phyloP scores from a whole-genome alignment of 2,888 invertebrate genomes.

The Conops quadrifasciatus region DNA sequence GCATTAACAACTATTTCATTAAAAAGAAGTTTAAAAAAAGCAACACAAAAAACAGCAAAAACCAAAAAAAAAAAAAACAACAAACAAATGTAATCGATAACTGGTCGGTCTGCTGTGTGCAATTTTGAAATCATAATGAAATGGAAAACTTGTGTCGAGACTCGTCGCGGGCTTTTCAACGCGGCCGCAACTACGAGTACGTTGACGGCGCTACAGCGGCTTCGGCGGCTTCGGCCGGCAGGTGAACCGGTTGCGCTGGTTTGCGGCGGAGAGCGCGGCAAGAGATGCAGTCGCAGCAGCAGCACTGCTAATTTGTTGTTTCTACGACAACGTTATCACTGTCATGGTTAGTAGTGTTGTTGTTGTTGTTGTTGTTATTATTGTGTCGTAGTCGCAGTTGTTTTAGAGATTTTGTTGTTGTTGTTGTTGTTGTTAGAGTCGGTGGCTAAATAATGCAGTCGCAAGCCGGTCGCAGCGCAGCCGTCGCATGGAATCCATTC shows the following conservation, averaged over 20 bases:
- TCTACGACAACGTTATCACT: not conserved
- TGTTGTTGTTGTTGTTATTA: not conserved
- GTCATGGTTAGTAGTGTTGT: not conserved
- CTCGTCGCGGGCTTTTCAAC: slow-evolving; percentile 34
- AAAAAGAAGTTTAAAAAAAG: not conserved
- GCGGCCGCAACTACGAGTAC: slow-evolving; percentile 28
- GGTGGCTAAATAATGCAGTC: not conserved
- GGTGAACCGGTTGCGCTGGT: slow-evolving; percentile 40
- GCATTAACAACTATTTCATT: not conserved
- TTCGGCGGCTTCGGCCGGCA: not conserved
- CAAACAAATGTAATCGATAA: slow-evolving; percentile 52
- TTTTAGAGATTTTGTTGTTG: too few relatives aligned
- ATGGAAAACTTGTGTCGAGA: slow-evolving; percentile 51
- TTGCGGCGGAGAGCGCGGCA: not conserved
- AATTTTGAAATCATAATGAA: slow-evolving; percentile 51
- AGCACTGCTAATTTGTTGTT: not conserved
- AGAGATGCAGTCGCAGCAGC: not conserved
- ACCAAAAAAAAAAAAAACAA: not conserved
- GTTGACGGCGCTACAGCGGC: slow-evolving; percentile 34
- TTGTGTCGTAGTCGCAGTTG: not conserved
- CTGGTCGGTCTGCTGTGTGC: slow-evolving; percentile 53
- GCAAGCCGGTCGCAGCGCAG: not conserved
- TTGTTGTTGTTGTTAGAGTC: not conserved
- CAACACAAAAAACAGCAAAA: not conserved
- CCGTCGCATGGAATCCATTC: slow-evolving; percentile 25